Conservation (phyloP, 2,797 vertebrate genomes). For the Antrozous pallidus region DNA sequence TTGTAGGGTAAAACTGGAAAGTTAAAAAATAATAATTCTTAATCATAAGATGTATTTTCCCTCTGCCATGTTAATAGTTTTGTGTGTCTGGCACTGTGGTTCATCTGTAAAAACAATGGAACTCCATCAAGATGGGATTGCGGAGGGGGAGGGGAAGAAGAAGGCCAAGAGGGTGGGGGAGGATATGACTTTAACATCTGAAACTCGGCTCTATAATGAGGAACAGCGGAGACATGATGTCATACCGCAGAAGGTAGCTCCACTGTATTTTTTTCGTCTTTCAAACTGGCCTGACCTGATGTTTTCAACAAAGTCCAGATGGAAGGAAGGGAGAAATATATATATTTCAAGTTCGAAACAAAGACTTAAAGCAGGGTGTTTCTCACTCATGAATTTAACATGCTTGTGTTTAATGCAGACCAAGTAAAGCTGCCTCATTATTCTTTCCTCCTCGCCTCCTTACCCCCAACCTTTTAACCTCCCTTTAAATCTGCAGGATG, state of each 20-base stretch:
- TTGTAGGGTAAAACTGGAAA: neutral
- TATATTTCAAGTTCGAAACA: conserved; percentile 49
- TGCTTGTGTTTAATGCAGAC: conserved; percentile 42
- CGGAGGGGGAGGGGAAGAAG: neutral
- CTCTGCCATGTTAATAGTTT: conserved; percentile 46
- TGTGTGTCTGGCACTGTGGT: conserved; percentile 21
- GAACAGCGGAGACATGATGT: conserved; percentile 76
- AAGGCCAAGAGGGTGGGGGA: neutral
- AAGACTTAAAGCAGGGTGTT: conserved; percentile 43
- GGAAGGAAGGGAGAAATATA: conserved; percentile 55
- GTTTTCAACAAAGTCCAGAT: conserved; percentile 76
- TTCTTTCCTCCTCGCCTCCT: neutral
- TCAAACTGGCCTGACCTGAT: conserved; percentile 63
- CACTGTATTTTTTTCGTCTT: conserved; percentile 34
- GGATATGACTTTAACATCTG: conserved; percentile 65
- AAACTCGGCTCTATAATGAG: conserved; percentile 67
- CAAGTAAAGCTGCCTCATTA: conserved; percentile 40
- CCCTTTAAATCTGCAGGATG: conserved; percentile 26
- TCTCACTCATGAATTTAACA: conserved; percentile 48
- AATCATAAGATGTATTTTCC: conserved; percentile 47
- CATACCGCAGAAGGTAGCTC: conserved; percentile 66
- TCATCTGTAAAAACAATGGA: conserved; percentile 59
- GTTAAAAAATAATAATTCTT: conserved; percentile 32
- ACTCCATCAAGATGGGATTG: neutral
- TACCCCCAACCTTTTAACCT: conserved; percentile 35